phyloP scores from a whole-genome alignment of 2,113 vertebrate genomes.

The Forbesichthys agassizii region DNA sequence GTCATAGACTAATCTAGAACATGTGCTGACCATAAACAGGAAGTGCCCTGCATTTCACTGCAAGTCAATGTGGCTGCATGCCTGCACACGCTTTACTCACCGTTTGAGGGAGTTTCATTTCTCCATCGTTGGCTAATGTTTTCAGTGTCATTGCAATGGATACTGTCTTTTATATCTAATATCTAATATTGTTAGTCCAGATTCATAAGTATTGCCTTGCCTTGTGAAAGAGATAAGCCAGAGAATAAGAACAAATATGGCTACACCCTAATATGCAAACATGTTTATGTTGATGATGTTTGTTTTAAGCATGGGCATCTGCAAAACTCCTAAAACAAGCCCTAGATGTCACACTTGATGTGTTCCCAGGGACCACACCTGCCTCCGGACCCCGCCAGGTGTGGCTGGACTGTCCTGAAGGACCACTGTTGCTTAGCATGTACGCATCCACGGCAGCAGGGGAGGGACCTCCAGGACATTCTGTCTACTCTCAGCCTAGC shows the following conservation, averaged over 20 bases:
- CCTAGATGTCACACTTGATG: not conserved
- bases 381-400: constrained; percentile 25
- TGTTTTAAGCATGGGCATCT: too few species aligned
- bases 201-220: too few species aligned
- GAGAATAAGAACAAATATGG: too few species aligned
- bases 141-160: constrained; percentile 15
- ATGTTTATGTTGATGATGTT: too few species aligned
- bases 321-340: not conserved
- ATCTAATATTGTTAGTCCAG: too few species aligned
- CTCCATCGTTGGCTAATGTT: constrained; percentile 3
- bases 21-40: constrained; percentile 67
- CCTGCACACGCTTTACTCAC: constrained; percentile 33
- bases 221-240: too few species aligned
- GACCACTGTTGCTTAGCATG: constrained; percentile 50
- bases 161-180: too few species aligned
- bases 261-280: too few species aligned
- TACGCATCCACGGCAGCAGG: constrained; percentile 69
- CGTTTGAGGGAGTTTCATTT: too few species aligned
- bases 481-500: constrained; percentile 28
- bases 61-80: constrained; percentile 41
- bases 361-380: constrained; percentile 42
- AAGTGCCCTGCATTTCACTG: constrained; percentile 46
- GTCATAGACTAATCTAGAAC: constrained; percentile 63
- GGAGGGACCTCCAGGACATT: constrained; percentile 54
- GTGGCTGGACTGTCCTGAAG: constrained; percentile 57